Percentiles rank a stretch among this genome's conserved stretches.
These are phyloP conservation scores for Harpalus rufipes DNA, from an alignment of 2,888 invertebrate species.

Conservation along the genomic window DNA sequence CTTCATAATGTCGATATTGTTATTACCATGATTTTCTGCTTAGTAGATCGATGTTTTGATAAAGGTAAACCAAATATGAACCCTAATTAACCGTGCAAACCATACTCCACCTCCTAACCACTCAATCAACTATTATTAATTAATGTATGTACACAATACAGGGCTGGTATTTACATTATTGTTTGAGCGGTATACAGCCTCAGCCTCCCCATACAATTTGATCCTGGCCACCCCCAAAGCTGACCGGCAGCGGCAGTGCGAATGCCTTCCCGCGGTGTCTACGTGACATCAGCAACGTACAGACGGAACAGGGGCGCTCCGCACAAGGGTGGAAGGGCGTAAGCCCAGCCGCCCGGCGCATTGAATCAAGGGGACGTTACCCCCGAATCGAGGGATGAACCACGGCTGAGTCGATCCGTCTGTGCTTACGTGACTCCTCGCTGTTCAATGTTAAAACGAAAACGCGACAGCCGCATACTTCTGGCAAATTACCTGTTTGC, in stretches of 20 bases:
- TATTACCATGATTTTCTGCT: too few species aligned
- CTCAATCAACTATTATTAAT: too few species aligned
- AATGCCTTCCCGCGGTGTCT: constrained; percentile 22
- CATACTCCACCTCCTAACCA: too few species aligned
- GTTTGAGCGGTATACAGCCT: not conserved
- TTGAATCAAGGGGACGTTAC: constrained; percentile 57
- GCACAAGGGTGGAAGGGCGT: not conserved
- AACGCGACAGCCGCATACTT: not conserved
- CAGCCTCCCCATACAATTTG: too few species aligned
- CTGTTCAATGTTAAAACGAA: constrained; percentile 2
- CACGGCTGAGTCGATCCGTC: constrained; percentile 41
- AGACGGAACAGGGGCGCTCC: constrained; percentile 1
- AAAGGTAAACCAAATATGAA: too few species aligned
- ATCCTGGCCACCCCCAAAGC: not conserved
- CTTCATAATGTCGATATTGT: too few species aligned
- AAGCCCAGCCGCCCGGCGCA: constrained; percentile 1
- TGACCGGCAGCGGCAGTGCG: not conserved
- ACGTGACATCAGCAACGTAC: constrained; percentile 30
- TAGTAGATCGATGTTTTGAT: too few species aligned
- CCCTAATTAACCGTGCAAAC: too few species aligned
- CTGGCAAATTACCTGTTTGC: constrained; percentile 17
- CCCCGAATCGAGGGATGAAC: constrained; percentile 54
- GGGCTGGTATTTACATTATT: not conserved
- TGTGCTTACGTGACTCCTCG: constrained; percentile 39
- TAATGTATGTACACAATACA: not conserved